Evolutionary conservation across 2,113 vertebrate species (phyloP).

Genomic region (Carollia perspicillata): DNA sequence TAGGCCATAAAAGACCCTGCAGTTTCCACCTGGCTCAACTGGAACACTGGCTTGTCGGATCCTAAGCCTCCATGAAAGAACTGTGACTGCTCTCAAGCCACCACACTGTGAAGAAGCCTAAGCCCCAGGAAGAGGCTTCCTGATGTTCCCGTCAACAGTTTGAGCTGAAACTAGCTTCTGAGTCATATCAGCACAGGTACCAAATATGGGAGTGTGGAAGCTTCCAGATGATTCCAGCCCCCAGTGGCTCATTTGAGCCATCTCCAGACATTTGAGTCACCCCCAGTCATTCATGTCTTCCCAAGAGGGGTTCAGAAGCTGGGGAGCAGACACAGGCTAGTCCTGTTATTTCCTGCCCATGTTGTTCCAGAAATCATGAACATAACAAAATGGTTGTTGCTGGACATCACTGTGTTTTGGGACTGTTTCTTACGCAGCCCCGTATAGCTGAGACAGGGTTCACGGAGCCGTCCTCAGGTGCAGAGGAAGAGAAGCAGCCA

Average conservation of each 20-base stretch:
- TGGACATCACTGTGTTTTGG: neutral
- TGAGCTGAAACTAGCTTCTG: neutral
- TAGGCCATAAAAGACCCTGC: neutral
- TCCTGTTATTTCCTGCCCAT: neutral
- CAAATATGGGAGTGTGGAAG: neutral
- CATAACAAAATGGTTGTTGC: neutral
- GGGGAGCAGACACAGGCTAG: neutral
- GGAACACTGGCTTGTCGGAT: neutral
- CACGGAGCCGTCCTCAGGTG: neutral
- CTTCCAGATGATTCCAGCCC: neutral
- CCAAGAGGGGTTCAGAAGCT: neutral
- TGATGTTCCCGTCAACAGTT: neutral
- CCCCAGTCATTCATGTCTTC: neutral
- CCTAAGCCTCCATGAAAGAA: fast-evolving
- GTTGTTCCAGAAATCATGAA: neutral
- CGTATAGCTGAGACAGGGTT: neutral
- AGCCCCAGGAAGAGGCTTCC: neutral
- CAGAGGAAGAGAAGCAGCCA: neutral
- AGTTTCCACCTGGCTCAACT: neutral
- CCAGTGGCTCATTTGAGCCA: neutral
- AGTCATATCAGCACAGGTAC: neutral
- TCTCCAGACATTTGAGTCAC: neutral
- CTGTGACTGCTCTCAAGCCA: neutral
- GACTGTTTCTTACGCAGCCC: neutral
- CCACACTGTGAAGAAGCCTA: neutral